Evolutionary conservation across 2,888 invertebrate species (phyloP).

Genomic region (Margaritifera margaritifera): DNA sequence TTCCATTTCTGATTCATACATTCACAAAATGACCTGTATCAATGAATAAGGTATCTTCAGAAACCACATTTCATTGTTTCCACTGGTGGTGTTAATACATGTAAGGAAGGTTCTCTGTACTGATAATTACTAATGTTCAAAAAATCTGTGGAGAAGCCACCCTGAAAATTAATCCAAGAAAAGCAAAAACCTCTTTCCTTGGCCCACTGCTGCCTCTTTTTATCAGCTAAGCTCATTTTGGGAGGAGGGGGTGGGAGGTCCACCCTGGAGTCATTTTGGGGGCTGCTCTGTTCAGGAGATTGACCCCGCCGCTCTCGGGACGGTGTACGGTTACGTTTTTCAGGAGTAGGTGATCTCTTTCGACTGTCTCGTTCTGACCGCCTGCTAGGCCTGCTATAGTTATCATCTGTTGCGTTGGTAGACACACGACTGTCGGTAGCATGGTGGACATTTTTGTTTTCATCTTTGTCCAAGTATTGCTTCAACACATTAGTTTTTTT

Average conservation of each 20-base stretch:
- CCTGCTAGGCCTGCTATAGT: constrained; percentile 16
- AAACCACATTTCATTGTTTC: no score
- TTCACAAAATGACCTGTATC: no score
- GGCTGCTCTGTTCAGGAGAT: constrained; percentile 21
- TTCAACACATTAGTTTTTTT: constrained; percentile 2
- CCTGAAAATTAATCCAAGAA: neutral
- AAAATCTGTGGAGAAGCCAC: neutral
- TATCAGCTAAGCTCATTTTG: constrained; percentile 79
- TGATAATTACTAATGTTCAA: no score
- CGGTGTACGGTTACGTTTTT: neutral
- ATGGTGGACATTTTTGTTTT: no score
- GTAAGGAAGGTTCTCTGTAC: no score
- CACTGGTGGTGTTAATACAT: no score
- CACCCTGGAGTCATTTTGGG: constrained; percentile 16
- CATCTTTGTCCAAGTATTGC: neutral
- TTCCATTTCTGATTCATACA: no score
- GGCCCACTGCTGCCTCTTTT: constrained; percentile 94
- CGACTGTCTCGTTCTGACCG: constrained; percentile 6
- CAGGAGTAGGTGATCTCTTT: constrained; percentile 8
- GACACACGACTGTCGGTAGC: neutral
- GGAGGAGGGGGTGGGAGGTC: constrained; percentile 18
- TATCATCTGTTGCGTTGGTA: constrained; percentile 12
- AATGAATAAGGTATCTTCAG: no score
- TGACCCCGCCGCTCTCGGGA: neutral
- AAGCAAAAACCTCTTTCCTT: constrained; percentile 84